Evolutionary conservation across 2,113 vertebrate species (phyloP), one percentile per base, ranked within the genome.

Genomic region (Vireo altiloquus): DNA sequence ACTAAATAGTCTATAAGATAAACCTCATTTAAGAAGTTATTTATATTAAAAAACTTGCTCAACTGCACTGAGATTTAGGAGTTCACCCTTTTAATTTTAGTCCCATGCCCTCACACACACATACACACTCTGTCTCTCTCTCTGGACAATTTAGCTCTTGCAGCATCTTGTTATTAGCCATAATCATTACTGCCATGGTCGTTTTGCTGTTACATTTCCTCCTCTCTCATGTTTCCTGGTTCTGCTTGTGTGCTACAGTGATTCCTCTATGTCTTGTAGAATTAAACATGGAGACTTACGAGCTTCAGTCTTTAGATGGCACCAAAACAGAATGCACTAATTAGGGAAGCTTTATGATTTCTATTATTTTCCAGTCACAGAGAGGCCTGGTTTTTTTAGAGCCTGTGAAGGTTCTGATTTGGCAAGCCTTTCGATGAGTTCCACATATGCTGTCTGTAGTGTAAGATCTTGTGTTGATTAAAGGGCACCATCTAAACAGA

Each of bases 301-400:
- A 53, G 47, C 82, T 97, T 94, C 92, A 95, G 95, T 96, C 94
- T 96, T 96, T 96, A 96, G 95, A 70, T 95, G 94, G 95, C 94
- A 93, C 95, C 93, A 94, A 80, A 95, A 97, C 92, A 90, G 93
- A 97, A 86, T 88, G 71, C 88, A 92, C 85, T 94, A 88, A 95
- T 95, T 95, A 92, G 39, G 59, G 64, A 93, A 74, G 64, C 68
- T 80, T 85, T 80, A 65, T 79, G 82, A 37, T 80, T 82, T 74
- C 68, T 81, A 15, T 71, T 85, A 40, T 93, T 64, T 94, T 64
- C 37, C 74, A 71, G 30, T 56, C 52, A 69, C 33, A 74, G 30
- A 50, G 20, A 85, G 40, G 33, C 35, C 21, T 27, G 7, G n/a
- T 0, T 47, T 69, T 91, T 90, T 70, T 22, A 40, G 35, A 66